Base-by-base conservation (phyloP, 2,888 invertebrate genomes). In the Andrena flavipes region DNA sequence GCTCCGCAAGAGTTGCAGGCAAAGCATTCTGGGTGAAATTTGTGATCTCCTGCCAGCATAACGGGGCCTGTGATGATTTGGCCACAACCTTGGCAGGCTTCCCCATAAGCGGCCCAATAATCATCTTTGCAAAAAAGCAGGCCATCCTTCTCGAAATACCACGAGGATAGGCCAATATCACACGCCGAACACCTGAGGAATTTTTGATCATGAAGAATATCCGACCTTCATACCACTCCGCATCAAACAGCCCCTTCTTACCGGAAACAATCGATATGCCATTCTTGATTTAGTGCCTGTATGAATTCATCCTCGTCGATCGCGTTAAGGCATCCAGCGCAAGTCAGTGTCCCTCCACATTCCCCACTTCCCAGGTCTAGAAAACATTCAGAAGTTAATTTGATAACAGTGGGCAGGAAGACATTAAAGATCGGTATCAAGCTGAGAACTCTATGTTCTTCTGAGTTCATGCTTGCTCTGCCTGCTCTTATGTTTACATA, bases 21-120 rank as follows among this genome's bases (percentile, higher is more conserved):
- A 94, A 99, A 99, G 95, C 99, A 99, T 95, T 99, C 99, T 62
- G 98, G 98, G 95, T 99, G 99, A 95, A 98, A 99, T 94, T 98
- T 98, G 94, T 98, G 98, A 92, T 98, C 98, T 42, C 98, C 99
- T 29, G 98, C 98, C 83, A 98, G 96, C 98, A 99, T 98, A 85
- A 98, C 98, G 33, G 98, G 98, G 0, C 98, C 98, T 0, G 98
- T 97, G 89, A 96, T 96, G 84, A 97, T 96, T 95, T 97, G 96
- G 78, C 96, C 96, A 94, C 98, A 99, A 91, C 98, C 97, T 91
- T 98, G 98, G 91, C 98, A 99, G 73, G 97, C 96, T 94, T 98
- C 98, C 0, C 98, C 98, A 93, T 97, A 98, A 76, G 97, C 96
- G 8, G 96, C 95, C 97, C 97, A 98, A 93, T 98, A 98, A 94